Base-by-base conservation (phyloP, 2,113 vertebrate genomes). In the Tetrax tetrax region DNA sequence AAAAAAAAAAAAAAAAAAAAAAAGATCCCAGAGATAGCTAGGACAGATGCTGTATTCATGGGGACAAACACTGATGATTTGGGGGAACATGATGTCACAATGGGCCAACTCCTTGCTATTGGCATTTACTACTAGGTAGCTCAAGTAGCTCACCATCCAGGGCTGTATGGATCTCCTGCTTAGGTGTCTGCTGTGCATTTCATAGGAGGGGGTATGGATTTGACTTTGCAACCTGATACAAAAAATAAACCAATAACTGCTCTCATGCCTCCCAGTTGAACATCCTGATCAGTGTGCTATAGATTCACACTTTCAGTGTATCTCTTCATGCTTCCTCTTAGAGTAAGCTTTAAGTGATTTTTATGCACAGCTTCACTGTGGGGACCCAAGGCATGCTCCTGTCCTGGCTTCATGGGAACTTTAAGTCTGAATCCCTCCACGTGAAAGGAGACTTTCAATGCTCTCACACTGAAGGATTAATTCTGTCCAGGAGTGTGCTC, bases 1-100 rank as follows among this genome's bases (percentile, higher is more conserved):
- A n/a, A 21, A 12, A 6, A 7, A 2, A 33, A 29, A 14, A 23
- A 24, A 20, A 6, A 5, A 16, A 17, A 8, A 4, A 4, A 1
- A 25, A 6, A 2, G 0, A 23, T 51, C 31, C 17, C 13, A 53
- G 33, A 61, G 6, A 64, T 4, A 76, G 16, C 19, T 79, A 18
- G 35, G 12, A 54, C 14, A 65, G 15, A 2, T 50, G 7, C 10
- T 21, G 17, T 75, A 3, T 63, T 83, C 10, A 10, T 8, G 4
- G 1, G 19, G 17, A 56, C 29, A 71, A 77, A 60, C 9, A 23
- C 2, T 31, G 31, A 14, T 66, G 31, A 43, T 71, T 22, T 65
- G n/a, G 22, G n/a, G 71, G 33, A 81, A 28, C 9, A 25, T 47
- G 12, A n/a, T 56, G 18, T 35, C 19, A 37, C 37, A 48, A 1